A percentile compares a stretch with the other conserved stretches of the same genome.
Evolutionary conservation across 2,797 vertebrate genomes (phyloP).

Genomic region (Oreortyx pictus): DNA sequence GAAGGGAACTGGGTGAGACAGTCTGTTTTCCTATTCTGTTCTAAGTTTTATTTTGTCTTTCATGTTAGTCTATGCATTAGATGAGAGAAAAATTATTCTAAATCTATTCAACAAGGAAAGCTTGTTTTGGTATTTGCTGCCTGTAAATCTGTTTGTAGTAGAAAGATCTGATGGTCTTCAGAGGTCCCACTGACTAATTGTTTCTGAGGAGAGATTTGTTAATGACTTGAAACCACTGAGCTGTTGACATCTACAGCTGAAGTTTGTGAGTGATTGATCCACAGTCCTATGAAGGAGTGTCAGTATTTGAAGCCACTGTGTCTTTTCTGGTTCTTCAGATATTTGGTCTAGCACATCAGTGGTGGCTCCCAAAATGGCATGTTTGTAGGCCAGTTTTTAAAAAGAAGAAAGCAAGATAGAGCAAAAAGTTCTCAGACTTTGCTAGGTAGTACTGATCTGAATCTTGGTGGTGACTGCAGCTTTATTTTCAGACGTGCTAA

Average conservation of each 20-base stretch:
- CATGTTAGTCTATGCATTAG: background rate
- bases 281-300: background rate
- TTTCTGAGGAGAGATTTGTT: background rate
- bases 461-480: slow-evolving; percentile 20
- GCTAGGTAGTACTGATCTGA: slow-evolving; percentile 10
- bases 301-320: background rate
- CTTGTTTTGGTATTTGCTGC: background rate
- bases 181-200: background rate
- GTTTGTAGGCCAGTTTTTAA: background rate
- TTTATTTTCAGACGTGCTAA: slow-evolving; percentile 15
- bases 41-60: background rate
- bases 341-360: background rate
- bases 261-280: background rate
- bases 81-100: background rate
- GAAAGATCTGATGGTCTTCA: background rate
- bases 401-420: background rate
- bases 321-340: background rate
- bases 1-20: background rate
- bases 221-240: background rate
- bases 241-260: background rate
- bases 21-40: background rate
- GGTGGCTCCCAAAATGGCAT: background rate
- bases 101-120: background rate
- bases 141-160: background rate
- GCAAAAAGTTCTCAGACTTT: background rate